Base-by-base conservation (phyloP, 2,797 vertebrate genomes). In the Echiichthys vipera region DNA sequence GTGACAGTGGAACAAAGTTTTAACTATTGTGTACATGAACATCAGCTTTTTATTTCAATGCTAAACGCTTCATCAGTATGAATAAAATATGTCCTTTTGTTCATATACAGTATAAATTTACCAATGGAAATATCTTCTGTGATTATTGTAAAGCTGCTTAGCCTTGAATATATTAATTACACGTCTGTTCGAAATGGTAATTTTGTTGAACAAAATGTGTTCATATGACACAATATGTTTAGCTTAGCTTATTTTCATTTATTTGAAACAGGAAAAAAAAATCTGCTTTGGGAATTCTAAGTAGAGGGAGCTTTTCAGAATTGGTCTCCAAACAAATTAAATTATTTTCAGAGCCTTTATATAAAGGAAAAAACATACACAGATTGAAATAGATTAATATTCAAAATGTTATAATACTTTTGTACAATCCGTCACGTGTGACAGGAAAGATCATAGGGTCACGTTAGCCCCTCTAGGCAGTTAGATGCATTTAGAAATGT, bases 401-500 rank as follows among this genome's bases (percentile, higher is more conserved):
- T 39, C 50, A 69, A 72, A 50, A 58, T 10, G 3, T 24, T 51
- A 17, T 29, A 34, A 74, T 1, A 63, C 36, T 12, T 58, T 58
- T 20, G 54, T 69, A 40, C 64, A 45, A 39, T 42, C 40, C 69
- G 51, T 36, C 18, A 24, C 36, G 63, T 29, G 42, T 67, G 68
- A 77, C 56, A 47, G 42, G 18, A 67, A 39, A 81, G 69, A 73
- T 84, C 71, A 55, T 11, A 62, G 34, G 62, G 64, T 68, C 49
- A 22, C 0, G 24, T 51, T 9, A 5, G 54, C 57, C 61, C 64
- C 70, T 72, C 46, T 10, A 34, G 82, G 71, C 75, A 75, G 78
- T 78, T 69, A 66, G 71, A 68, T 66, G 74, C 71, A 80, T 88
- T 87, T 83, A 81, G 71, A 87, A 83, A 86, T 73, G 74, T 78